Percentiles rank a stretch among this genome's conserved stretches.
These are phyloP conservation scores for Hemitrygon akajei DNA, from an alignment of 2,797 vertebrate species.

Conservation along the genomic window DNA sequence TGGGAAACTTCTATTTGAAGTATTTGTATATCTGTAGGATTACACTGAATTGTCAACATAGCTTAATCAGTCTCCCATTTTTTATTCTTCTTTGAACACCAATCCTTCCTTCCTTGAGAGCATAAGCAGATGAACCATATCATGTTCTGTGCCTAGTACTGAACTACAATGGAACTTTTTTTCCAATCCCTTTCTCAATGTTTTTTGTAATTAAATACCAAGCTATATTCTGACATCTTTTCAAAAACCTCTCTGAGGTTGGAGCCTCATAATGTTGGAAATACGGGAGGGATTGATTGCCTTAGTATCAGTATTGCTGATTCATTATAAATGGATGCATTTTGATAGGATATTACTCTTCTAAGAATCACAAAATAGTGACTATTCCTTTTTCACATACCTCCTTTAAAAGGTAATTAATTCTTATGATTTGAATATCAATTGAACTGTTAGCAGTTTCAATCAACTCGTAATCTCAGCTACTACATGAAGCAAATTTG, in stretches of 20 bases:
- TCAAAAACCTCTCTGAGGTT: no score
- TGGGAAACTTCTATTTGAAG: neutral
- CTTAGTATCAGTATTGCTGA: neutral
- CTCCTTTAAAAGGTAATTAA: neutral
- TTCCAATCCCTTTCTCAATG: neutral
- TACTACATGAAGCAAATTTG: neutral
- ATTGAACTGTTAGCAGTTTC: neutral
- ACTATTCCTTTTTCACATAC: neutral
- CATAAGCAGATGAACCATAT: neutral
- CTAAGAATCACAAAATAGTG: neutral
- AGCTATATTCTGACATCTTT: neutral
- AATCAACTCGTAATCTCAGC: neutral
- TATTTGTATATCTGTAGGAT: neutral
- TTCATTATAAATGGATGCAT: neutral
- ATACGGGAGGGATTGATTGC: no score
- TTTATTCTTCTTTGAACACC: neutral
- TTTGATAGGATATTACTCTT: neutral
- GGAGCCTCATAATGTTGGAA: no score
- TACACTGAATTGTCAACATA: neutral
- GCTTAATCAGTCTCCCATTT: neutral
- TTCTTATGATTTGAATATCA: neutral
- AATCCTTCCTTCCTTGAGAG: neutral
- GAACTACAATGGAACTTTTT: neutral
- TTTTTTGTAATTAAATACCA: neutral
- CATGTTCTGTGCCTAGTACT: neutral